Conservation (phyloP, 1,140 invertebrate genomes). For the Anadara kagoshimensis region DNA sequence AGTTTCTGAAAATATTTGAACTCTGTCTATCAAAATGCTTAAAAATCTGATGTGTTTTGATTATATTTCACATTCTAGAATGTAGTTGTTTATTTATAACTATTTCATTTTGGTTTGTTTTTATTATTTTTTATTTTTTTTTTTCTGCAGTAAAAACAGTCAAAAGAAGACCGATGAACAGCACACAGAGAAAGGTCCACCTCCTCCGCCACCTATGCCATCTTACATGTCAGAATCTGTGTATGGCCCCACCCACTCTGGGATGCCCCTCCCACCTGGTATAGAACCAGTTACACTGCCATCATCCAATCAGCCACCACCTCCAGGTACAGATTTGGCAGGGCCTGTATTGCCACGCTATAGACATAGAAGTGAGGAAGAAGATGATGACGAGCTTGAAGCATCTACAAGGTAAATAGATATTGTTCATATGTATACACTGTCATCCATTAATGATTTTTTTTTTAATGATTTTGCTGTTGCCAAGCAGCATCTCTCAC, state of each 20-base stretch:
- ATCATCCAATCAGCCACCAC: constrained; percentile 35
- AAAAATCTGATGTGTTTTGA: not conserved
- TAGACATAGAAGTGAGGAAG: constrained; percentile 20
- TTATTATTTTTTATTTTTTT: not conserved
- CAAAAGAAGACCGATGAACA: not conserved
- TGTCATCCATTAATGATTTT: too few relatives aligned
- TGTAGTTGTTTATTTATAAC: not conserved
- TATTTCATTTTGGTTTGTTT: not conserved
- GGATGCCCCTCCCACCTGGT: constrained; percentile 61
- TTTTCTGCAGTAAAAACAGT: not conserved
- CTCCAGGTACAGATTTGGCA: constrained; percentile 41
- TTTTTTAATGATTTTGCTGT: too few relatives aligned
- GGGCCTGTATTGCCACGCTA: constrained; percentile 19
- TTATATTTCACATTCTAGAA: too few relatives aligned
- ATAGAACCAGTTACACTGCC: constrained; percentile 65
- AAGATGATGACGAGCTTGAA: not conserved
- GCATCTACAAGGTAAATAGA: too few relatives aligned
- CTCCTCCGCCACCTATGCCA: constrained; percentile 42
- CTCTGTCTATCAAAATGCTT: not conserved
- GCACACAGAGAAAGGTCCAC: not conserved
- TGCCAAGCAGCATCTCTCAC: too few relatives aligned
- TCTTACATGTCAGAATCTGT: constrained; percentile 44
- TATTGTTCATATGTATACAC: too few relatives aligned
- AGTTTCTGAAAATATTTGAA: not conserved
- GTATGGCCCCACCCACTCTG: constrained; percentile 30